Base-by-base conservation (phyloP, 1,140 invertebrate species). In the Heterodera carotae region DNA sequence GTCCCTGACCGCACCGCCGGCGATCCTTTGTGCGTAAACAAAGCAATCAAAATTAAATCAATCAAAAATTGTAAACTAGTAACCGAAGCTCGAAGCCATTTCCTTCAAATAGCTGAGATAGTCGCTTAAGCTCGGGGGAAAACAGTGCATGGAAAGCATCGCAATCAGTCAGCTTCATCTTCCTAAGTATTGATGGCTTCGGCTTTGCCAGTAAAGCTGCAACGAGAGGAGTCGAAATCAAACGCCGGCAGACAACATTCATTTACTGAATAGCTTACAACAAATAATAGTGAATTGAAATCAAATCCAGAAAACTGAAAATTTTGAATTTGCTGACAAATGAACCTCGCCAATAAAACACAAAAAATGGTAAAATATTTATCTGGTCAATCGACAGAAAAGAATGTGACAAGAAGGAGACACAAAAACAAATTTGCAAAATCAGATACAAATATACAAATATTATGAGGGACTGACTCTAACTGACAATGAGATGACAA, bases 1-100 rank as follows among this genome's bases (percentile, higher is more conserved):
- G 90, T 99, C 97, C 75, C 97, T 82, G 33, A 92, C 96, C 36
- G 96, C 94, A 25, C 97, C 97, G 70, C 97, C 97, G 64, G 95
- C 96, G 76, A 99, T 92, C 80, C 96, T 89, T 71, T 98, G 72
- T 27, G 22, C 8, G 18, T 48, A 76, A 75, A 48, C 10, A 75
- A 73, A 76, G 22, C n/a, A 66, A 48, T 79, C 64, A 67, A 22
- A 6, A n/a, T n/a, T n/a, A n/a, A n/a, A n/a, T n/a, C n/a, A n/a
- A n/a, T n/a, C 39, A 43, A 12, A 43, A 7, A 43, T 43, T 7
- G 39, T 0, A 0, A 12, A 12, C 39, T 43, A 12, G 39, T 12
- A 48, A 85, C 84, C 84, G 81, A 1, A 86, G 29, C 67, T 87
- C 86, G 91, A 93, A 93, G 59, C 92, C 90, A 88, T 95, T 90